These are phyloP conservation scores for Drosophila truncata DNA, from an alignment of 1,140 invertebrate species.

Conservation along the genomic window DNA sequence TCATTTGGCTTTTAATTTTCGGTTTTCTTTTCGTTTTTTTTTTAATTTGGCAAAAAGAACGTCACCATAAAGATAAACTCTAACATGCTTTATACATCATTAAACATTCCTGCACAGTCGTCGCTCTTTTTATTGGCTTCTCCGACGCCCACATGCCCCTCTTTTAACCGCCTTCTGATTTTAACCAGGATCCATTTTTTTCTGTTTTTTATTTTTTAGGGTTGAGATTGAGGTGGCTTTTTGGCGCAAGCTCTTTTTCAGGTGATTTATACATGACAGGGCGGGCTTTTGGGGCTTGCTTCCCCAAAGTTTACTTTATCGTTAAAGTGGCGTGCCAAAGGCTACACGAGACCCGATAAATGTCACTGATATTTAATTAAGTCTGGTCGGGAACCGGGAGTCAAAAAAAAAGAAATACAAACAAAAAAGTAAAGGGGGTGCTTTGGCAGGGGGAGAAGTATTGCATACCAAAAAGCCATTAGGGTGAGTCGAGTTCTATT, in stretches of 20 bases:
- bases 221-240: slow-evolving; percentile 41
- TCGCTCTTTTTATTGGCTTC: slow-evolving; percentile 73
- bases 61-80: slow-evolving; percentile 83
- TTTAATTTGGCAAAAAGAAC: slow-evolving; percentile 60
- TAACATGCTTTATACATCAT: slow-evolving; percentile 84
- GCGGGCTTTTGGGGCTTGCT: slow-evolving; percentile 35
- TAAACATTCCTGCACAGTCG: slow-evolving; percentile 83
- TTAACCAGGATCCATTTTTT: slow-evolving; percentile 20
- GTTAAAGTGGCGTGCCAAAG: slow-evolving; percentile 76
- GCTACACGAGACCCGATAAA: slow-evolving; percentile 82
- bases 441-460: slow-evolving; percentile 10
- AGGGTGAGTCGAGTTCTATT: slow-evolving; percentile 10
- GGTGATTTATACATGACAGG: slow-evolving; percentile 82
- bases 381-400: slow-evolving; percentile 54
- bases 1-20: slow-evolving; percentile 26
- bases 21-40: slow-evolving; percentile 9
- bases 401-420: background rate
- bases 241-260: slow-evolving; percentile 59
- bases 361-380: slow-evolving; percentile 84
- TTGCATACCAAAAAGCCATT: slow-evolving; percentile 5
- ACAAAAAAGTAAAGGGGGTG: background rate
- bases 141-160: slow-evolving; percentile 20
- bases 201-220: slow-evolving; percentile 21
- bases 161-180: slow-evolving; percentile 1
- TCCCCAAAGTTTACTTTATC: slow-evolving; percentile 59